Conservation (phyloP, 2,797 vertebrate genomes). For the Danio choprae region DNA sequence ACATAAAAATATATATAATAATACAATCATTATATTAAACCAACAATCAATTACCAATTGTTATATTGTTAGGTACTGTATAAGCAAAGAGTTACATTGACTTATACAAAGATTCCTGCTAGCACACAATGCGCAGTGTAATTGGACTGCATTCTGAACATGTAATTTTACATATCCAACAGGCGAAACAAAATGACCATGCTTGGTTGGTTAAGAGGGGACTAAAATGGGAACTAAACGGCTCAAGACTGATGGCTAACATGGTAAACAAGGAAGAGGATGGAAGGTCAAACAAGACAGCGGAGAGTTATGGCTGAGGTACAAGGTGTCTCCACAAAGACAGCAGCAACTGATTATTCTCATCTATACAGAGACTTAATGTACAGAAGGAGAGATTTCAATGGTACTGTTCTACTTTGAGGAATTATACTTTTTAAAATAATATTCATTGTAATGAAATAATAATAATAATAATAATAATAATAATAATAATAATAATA, state of each 20-base stretch:
- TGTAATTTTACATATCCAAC: neutral
- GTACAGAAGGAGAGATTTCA: neutral
- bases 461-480: no score
- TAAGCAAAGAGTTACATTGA: no score
- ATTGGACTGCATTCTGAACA: neutral
- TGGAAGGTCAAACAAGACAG: conserved; percentile 21
- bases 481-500: no score
- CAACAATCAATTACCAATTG: no score
- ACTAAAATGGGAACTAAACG: conserved; percentile 4
- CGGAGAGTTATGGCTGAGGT: conserved; percentile 4
- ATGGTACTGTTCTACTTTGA: neutral
- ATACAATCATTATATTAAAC: no score
- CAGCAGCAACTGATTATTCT: neutral
- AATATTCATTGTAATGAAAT: no score
- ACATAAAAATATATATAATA: no score
- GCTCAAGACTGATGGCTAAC: conserved; percentile 34
- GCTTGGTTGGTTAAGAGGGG: neutral
- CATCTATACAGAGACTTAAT: no score
- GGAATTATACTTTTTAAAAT: no score
- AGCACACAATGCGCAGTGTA: no score
- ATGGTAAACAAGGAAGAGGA: conserved; percentile 34
- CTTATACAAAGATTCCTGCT: no score
- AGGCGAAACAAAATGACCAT: neutral
- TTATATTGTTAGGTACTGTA: no score
- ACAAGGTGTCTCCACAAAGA: neutral